phyloP scores from a whole-genome alignment of 2,113 vertebrate species.

The Pteronura brasiliensis region DNA sequence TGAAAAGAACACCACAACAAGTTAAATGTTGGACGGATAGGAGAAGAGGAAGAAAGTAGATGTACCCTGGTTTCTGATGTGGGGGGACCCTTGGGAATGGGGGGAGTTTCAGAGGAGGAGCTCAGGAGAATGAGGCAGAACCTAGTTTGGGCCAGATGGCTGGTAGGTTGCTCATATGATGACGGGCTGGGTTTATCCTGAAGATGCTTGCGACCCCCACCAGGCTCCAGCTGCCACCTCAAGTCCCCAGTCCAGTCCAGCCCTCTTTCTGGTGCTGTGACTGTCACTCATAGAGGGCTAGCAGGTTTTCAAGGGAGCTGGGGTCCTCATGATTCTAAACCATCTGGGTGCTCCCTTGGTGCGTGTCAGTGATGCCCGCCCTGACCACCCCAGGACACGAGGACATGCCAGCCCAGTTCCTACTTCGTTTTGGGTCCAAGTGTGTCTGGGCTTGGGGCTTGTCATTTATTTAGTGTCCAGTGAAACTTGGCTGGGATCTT shows the following conservation, averaged over 20 bases:
- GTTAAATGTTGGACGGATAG: not conserved
- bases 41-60: not conserved
- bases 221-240: not conserved
- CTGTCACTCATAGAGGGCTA: not conserved
- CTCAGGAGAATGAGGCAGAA: not conserved
- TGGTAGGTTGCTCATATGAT: not conserved
- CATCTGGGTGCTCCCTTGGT: not conserved
- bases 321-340: not conserved
- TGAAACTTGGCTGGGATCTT: not conserved
- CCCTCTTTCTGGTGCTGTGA: not conserved
- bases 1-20: not conserved
- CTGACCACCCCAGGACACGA: not conserved
- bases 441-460: not conserved
- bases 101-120: not conserved
- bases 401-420: not conserved
- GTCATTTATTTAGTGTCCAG: not conserved
- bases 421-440: not conserved
- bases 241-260: not conserved
- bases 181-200: not conserved
- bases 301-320: not conserved
- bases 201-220: not conserved
- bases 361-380: fast-evolving
- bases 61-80: not conserved
- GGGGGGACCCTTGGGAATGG: not conserved
- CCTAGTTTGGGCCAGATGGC: not conserved